These are phyloP conservation scores for Cynoglossus semilaevis DNA, from an alignment of 2,113 vertebrate genomes.

Conservation along the genomic window DNA sequence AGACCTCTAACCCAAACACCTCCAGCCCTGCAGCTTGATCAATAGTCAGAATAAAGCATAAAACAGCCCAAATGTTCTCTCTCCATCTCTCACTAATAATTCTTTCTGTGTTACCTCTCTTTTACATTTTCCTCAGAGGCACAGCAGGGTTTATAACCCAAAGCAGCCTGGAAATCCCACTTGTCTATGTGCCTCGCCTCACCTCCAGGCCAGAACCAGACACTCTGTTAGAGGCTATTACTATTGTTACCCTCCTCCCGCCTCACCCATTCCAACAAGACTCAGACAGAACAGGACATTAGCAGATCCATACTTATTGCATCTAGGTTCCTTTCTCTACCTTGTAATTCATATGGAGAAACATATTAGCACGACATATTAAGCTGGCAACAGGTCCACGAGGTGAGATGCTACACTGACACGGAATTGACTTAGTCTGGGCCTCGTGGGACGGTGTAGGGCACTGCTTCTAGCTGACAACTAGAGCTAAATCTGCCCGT, in stretches of 20 bases:
- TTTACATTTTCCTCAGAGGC: conserved; percentile 35
- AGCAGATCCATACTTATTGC: conserved; percentile 80
- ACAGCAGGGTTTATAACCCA: conserved; percentile 68
- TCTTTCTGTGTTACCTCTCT: conserved; percentile 56
- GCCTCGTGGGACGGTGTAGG: conserved; percentile 60
- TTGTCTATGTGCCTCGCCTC: conserved; percentile 55
- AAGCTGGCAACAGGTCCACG: conserved; percentile 67
- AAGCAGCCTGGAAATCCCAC: conserved; percentile 53
- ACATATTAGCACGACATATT: conserved; percentile 79
- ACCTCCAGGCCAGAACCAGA: conserved; percentile 66
- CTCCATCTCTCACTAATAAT: conserved; percentile 58
- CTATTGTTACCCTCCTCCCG: conserved; percentile 25
- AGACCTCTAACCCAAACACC: conserved; percentile 63
- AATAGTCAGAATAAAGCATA: conserved; percentile 65
- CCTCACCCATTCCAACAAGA: conserved; percentile 59
- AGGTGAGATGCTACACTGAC: conserved; percentile 71
- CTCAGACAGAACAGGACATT: conserved; percentile 73
- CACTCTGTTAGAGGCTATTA: conserved; percentile 65
- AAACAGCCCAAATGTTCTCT: conserved; percentile 37
- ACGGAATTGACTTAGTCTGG: conserved; percentile 73
- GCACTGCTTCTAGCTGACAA: conserved; percentile 50
- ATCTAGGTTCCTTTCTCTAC: conserved; percentile 71
- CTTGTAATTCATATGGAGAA: conserved; percentile 82
- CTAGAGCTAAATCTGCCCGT: conserved; percentile 48
- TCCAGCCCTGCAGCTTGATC: conserved; percentile 63